Evolutionary conservation across 2,113 vertebrate species (phyloP).

Genomic region (Enhydra lutris): DNA sequence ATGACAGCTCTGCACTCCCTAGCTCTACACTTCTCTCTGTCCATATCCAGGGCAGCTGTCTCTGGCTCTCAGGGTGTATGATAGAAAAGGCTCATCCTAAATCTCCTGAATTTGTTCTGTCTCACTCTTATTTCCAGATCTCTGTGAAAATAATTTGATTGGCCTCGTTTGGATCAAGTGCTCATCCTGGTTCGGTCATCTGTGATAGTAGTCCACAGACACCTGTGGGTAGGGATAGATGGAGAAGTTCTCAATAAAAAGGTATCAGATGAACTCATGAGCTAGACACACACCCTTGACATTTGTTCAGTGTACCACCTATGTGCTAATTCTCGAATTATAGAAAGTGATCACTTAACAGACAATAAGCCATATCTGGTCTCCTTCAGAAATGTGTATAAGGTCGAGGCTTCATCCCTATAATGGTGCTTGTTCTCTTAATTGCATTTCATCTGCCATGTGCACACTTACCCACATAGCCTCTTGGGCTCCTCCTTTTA

Average conservation of each 20-base stretch:
- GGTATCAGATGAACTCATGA: background rate
- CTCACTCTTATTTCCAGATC: background rate
- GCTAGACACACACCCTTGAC: background rate
- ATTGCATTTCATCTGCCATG: constrained; percentile 61
- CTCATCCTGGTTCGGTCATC: background rate
- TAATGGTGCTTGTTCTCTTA: constrained; percentile 65
- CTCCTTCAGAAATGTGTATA: constrained; percentile 56
- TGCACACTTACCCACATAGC: background rate
- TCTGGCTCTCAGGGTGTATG: background rate
- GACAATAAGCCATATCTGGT: background rate
- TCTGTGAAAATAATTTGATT: constrained; percentile 16
- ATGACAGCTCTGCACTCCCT: fast-evolving
- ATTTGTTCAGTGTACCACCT: background rate
- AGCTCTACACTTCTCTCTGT: background rate
- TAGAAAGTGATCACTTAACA: background rate
- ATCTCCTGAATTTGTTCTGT: background rate
- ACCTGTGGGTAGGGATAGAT: background rate
- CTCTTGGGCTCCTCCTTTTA: constrained; percentile 50
- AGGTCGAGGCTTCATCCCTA: constrained; percentile 40
- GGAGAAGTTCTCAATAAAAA: background rate
- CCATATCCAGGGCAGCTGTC: background rate
- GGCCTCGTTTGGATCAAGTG: background rate
- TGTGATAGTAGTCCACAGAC: background rate
- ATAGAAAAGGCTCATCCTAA: background rate
- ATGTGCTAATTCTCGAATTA: background rate